Conservation (phyloP, 2,797 vertebrate species). For the Fundulus diaphanus region DNA sequence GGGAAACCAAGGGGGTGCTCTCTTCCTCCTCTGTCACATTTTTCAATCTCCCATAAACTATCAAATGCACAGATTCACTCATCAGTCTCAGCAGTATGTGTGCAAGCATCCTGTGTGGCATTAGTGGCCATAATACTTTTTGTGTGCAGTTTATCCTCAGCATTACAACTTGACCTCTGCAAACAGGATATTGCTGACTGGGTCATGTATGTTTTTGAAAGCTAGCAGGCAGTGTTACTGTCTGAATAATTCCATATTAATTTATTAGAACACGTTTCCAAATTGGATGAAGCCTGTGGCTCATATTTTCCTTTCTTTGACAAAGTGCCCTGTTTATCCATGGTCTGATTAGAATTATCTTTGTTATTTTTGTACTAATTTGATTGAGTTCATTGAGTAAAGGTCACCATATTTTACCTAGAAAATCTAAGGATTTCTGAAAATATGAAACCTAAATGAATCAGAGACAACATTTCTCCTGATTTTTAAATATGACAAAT, state of each 20-base stretch:
- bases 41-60: slow-evolving; percentile 25
- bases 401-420: not conserved
- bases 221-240: slow-evolving; percentile 52
- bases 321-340: not conserved
- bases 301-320: slow-evolving; percentile 35
- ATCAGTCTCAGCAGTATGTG: slow-evolving; percentile 23
- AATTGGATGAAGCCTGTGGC: slow-evolving; percentile 11
- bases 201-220: slow-evolving; percentile 44
- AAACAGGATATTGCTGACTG: slow-evolving; percentile 50
- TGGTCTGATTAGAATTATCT: not conserved
- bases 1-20: slow-evolving; percentile 24
- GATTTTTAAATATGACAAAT: not conserved
- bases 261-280: not conserved
- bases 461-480: not conserved
- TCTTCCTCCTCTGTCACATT: slow-evolving; percentile 25
- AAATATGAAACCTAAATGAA: not conserved
- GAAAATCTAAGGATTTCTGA: not conserved
- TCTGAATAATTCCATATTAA: slow-evolving; percentile 54
- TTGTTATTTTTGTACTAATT: not conserved
- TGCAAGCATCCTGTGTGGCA: slow-evolving; percentile 32
- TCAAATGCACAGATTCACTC: slow-evolving; percentile 7
- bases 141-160: slow-evolving; percentile 39
- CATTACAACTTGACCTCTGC: slow-evolving; percentile 43
- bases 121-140: slow-evolving; percentile 24
- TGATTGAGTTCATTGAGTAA: not conserved